These are phyloP conservation scores for Blennius ocellaris DNA, from an alignment of 2,113 vertebrate genomes.

Conservation along the genomic window DNA sequence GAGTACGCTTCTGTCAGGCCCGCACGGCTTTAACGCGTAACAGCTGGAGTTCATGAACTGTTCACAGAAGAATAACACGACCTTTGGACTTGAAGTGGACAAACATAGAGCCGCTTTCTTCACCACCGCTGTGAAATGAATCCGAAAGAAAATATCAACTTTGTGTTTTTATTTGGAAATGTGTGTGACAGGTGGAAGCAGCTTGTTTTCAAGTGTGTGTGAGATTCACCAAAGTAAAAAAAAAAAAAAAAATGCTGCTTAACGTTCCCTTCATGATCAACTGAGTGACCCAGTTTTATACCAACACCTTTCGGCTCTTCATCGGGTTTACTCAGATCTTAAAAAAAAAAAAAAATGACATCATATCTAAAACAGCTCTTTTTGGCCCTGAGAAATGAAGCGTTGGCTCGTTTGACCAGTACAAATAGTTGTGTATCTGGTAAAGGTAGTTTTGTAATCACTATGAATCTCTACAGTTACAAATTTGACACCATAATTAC, in stretches of 20 bases:
- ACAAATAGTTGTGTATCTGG: no score
- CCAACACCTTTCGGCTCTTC: no score
- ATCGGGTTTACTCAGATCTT: no score
- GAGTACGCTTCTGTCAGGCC: conserved; percentile 47
- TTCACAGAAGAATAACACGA: conserved; percentile 14
- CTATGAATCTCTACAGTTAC: no score
- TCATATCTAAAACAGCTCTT: no score
- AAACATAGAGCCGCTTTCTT: neutral
- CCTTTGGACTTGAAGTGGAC: conserved; percentile 60
- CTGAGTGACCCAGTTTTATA: neutral
- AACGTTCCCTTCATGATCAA: neutral
- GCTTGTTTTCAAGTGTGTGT: no score
- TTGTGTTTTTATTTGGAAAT: neutral
- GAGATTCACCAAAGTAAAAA: no score
- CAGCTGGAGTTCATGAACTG: neutral
- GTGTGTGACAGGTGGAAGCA: neutral
- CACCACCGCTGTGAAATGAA: neutral
- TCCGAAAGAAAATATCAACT: neutral
- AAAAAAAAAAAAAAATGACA: no score
- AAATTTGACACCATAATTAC: no score
- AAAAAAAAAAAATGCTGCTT: neutral
- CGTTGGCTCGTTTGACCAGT: no score
- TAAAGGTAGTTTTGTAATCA: no score
- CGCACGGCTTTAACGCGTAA: neutral
- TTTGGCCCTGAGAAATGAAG: no score